These are phyloP conservation scores for Hetaerina americana DNA, from an alignment of 1,140 invertebrate genomes.

Conservation along the genomic window DNA sequence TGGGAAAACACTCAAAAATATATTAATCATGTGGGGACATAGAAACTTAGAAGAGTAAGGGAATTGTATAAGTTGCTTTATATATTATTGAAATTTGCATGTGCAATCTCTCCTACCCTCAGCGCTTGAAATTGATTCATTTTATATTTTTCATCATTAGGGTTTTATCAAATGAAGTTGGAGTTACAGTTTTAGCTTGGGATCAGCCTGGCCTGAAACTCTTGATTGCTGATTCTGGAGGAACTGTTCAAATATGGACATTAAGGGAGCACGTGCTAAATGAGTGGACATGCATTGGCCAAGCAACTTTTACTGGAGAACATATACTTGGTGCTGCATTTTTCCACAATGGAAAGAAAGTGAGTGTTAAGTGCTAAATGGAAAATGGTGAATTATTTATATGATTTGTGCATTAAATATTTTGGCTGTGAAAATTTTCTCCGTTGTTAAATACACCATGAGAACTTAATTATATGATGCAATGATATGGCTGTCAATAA, in stretches of 20 bases:
- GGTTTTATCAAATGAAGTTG: constrained; percentile 31
- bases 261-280: constrained; percentile 67
- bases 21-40: not conserved
- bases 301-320: constrained; percentile 49
- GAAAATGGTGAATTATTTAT: not conserved
- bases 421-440: too few relatives aligned
- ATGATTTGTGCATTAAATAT: not conserved
- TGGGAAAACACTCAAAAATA: not conserved
- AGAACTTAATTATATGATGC: too few relatives aligned
- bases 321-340: constrained; percentile 65
- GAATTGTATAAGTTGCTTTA: too few relatives aligned
- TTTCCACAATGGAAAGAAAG: constrained; percentile 73
- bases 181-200: constrained; percentile 71
- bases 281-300: constrained; percentile 46
- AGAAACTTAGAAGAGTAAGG: not conserved
- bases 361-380: too few relatives aligned
- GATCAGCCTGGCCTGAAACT: constrained; percentile 65
- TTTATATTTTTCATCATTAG: constrained; percentile 17
- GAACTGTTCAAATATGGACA: constrained; percentile 61
- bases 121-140: not conserved
- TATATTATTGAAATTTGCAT: constrained; percentile 23
- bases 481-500: too few relatives aligned
- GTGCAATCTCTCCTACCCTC: constrained; percentile 4
- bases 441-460: too few relatives aligned
- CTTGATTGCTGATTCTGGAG: constrained; percentile 57